phyloP scores from a whole-genome alignment of 2,113 vertebrate species.

The Calyptommatus sinebrachiatus region DNA sequence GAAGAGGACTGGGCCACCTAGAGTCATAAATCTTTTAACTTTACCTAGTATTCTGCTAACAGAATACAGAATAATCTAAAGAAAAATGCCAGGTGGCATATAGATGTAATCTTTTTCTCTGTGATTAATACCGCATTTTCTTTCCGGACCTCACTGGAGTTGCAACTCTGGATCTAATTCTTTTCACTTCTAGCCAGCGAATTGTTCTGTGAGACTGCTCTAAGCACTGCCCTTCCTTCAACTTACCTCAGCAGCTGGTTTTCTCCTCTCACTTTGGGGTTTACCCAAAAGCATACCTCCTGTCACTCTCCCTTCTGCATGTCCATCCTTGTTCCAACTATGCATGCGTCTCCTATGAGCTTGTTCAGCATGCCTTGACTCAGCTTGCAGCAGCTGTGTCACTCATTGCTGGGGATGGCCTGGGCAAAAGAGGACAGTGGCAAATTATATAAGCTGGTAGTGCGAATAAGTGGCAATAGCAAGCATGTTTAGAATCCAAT shows the following conservation, averaged over 20 bases:
- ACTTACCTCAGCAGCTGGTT: neutral
- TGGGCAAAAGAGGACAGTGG: neutral
- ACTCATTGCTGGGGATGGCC: neutral
- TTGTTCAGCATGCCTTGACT: conserved; percentile 31
- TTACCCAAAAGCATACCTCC: neutral
- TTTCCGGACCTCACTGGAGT: neutral
- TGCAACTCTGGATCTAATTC: neutral
- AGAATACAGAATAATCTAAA: neutral
- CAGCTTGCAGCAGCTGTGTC: neutral
- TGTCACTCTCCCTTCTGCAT: conserved; percentile 20
- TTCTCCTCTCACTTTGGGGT: neutral
- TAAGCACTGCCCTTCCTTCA: conserved; percentile 1
- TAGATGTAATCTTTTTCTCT: neutral
- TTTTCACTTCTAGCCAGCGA: conserved; percentile 29
- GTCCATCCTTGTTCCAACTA: conserved; percentile 6
- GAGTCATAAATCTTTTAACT: conserved; percentile 2
- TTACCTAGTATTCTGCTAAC: conserved; percentile 14
- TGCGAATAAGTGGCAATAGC: conserved; percentile 7
- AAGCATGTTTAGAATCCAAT: neutral
- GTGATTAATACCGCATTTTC: neutral
- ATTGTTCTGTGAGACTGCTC: conserved; percentile 31
- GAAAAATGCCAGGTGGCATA: conserved; percentile 8
- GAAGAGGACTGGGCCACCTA: neutral
- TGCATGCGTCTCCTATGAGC: conserved; percentile 19
- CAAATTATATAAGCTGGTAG: neutral